Percentiles rank a stretch among this genome's conserved stretches.
Evolutionary conservation across 2,797 vertebrate genomes (phyloP).

Genomic region (Salmo trutta): DNA sequence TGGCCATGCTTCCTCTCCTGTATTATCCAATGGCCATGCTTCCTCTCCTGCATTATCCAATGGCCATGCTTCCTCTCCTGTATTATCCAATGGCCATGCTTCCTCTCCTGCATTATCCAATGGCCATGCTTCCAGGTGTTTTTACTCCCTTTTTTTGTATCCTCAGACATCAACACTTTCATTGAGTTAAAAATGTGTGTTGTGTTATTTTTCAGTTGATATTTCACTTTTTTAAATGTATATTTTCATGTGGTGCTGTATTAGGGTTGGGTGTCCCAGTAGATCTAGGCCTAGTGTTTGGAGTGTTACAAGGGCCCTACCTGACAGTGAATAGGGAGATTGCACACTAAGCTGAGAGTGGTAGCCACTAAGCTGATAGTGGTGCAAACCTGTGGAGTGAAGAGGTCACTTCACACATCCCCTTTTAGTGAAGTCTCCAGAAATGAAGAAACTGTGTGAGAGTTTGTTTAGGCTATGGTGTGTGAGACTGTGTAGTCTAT

Average conservation of each 20-base stretch:
- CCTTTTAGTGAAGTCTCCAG: neutral
- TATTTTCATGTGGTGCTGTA: neutral
- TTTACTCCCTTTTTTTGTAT: neutral
- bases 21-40: too few species aligned
- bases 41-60: too few species aligned
- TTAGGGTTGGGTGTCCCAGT: neutral
- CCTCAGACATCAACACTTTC: neutral
- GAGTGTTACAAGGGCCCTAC: neutral
- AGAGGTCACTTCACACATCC: neutral
- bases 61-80: too few species aligned
- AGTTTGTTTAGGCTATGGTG: constrained; percentile 11
- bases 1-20: too few species aligned
- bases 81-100: too few species aligned
- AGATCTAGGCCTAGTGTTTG: neutral
- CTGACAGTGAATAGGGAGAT: neutral
- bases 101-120: too few species aligned
- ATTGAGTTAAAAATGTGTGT: neutral
- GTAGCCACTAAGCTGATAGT: neutral
- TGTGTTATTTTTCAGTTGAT: neutral
- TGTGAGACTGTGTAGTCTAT: neutral
- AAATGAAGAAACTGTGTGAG: neutral
- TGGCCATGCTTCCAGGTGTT: neutral
- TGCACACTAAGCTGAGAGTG: neutral
- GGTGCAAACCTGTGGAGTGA: neutral
- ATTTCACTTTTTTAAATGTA: neutral